Percentiles rank a stretch among this genome's conserved stretches.
These are phyloP conservation scores for Diorhabda elongata DNA, from an alignment of 1,140 invertebrate genomes.

Conservation along the genomic window DNA sequence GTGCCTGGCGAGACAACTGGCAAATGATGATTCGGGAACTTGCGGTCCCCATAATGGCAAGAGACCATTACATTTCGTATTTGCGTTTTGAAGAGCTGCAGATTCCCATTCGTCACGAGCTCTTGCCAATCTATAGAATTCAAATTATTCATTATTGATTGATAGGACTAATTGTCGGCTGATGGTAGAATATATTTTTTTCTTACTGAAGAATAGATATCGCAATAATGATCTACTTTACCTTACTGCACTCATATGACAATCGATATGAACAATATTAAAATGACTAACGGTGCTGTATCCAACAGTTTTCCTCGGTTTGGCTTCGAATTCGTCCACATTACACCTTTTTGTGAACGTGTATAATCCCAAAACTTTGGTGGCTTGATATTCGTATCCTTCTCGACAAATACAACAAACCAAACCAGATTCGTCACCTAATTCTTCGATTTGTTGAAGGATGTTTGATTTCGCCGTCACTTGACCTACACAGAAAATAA, in stretches of 20 bases:
- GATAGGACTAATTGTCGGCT: too few species aligned
- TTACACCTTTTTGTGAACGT: conserved; percentile 94
- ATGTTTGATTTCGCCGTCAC: conserved; percentile 86
- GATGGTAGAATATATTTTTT: too few species aligned
- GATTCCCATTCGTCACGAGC: conserved; percentile 95
- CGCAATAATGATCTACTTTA: neutral
- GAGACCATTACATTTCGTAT: conserved; percentile 94
- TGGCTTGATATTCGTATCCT: conserved; percentile 92
- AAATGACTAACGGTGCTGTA: conserved; percentile 97
- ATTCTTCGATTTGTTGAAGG: conserved; percentile 88
- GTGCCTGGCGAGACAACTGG: conserved; percentile 86
- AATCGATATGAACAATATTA: conserved; percentile 97
- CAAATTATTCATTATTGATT: too few species aligned
- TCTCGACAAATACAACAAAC: conserved; percentile 98
- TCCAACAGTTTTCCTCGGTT: conserved; percentile 75
- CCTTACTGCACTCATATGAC: conserved; percentile 92
- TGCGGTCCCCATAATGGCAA: conserved; percentile 94
- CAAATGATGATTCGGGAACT: conserved; percentile 92
- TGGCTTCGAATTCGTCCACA: conserved; percentile 90
- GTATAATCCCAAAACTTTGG: conserved; percentile 91
- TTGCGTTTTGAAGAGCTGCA: conserved; percentile 94
- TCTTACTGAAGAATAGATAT: too few species aligned
- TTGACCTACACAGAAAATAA: conserved; percentile 35
- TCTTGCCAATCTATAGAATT: conserved; percentile 54
- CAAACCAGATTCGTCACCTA: conserved; percentile 92